Evolutionary conservation across 2,888 invertebrate species (phyloP), one percentile per base, ranked within the genome.

Genomic region (Callyntrura sp.): DNA sequence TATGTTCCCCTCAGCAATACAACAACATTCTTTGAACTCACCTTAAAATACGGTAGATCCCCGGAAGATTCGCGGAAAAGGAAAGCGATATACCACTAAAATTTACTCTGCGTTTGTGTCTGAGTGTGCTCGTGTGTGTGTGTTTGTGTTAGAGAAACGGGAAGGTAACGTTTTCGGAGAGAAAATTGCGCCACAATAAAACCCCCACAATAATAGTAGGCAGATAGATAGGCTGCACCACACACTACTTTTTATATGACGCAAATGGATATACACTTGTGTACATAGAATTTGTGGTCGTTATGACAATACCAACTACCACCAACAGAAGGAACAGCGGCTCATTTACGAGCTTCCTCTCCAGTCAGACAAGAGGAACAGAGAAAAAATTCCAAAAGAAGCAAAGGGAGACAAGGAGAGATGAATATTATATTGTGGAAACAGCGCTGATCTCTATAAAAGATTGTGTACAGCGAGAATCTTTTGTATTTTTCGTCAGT

Each of bases 11-110:
- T 3, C 51, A 11, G n/a, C n/a, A n/a, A n/a, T n/a, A 51, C 51
- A 11, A 51, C n/a, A 25, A 8, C 65, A n/a, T 45, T 68, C 17
- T 9, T 51, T 20, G 25, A 45, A 78, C 85, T 78, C 76, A 85
- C 85, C 85, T 85, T 84, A n/a, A 62, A 62, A 45, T 43, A 76
- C 68, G 20, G 20, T 73, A 85, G 76, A 85, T 85, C 85, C 85
- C 45, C 17, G 48, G n/a, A 28, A 51, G 9, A 48, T 20, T 23
- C n/a, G 17, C 17, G 48, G 48, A 73, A 23, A 48, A 48, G 23
- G 81, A 62, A 60, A 81, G 45, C 5, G 81, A 81, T 81, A 11
- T 17, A 68, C 68, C 6, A 6, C 35, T 68, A 6, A 35, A 35
- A 17, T 68, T 68, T 68, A 43, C 68, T 68, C 6, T 6, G 35